These are phyloP conservation scores for Tiliqua scincoides DNA, from an alignment of 2,113 vertebrate genomes.

Conservation along the genomic window DNA sequence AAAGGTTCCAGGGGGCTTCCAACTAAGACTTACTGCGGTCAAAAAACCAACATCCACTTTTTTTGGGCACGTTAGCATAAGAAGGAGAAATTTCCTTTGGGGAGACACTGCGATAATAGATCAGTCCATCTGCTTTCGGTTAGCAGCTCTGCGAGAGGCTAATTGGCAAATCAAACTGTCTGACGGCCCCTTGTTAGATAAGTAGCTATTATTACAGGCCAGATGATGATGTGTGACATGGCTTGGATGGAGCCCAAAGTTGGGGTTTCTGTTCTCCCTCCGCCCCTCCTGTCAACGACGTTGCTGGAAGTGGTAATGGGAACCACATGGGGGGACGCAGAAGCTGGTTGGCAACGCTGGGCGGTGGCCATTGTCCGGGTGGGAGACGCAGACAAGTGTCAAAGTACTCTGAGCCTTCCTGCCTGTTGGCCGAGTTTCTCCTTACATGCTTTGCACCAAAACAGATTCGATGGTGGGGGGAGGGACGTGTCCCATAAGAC, in stretches of 20 bases:
- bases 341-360: not conserved
- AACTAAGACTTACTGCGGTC: not conserved
- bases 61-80: not conserved
- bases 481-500: no score
- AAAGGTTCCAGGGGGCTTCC: not conserved
- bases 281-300: not conserved
- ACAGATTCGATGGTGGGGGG: no score
- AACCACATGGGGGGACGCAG: constrained; percentile 34
- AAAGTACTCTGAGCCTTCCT: not conserved
- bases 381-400: not conserved
- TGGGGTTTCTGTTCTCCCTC: not conserved
- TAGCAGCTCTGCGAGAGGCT: constrained; percentile 61
- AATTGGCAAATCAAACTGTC: constrained; percentile 65
- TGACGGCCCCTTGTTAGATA: constrained; percentile 52
- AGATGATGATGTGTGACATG: not conserved
- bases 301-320: constrained; percentile 51
- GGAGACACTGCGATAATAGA: not conserved
- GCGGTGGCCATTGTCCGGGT: no score
- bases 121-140: constrained; percentile 68
- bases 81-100: not conserved
- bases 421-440: not conserved
- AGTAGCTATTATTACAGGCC: constrained; percentile 18
- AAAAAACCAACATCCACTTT: not conserved
- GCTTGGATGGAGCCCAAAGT: constrained; percentile 61
- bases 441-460: not conserved